Conservation (phyloP, 2,888 invertebrate species). For the Rotaria sp. region DNA sequence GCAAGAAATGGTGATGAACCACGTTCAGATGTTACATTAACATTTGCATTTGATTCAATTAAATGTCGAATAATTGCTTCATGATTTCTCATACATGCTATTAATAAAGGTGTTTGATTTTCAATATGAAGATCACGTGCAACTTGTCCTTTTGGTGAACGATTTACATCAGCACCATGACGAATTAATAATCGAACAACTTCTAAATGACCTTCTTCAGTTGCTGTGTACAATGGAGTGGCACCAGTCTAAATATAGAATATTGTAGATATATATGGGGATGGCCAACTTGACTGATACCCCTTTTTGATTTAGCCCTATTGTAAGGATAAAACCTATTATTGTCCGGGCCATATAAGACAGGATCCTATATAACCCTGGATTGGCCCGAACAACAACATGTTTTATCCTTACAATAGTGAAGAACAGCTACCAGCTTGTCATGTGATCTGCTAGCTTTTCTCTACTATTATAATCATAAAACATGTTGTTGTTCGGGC, state of each 20-base stretch:
- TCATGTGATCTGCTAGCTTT: too few relatives aligned
- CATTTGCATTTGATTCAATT: conserved; percentile 35
- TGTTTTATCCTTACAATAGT: too few relatives aligned
- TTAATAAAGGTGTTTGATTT: conserved; percentile 38
- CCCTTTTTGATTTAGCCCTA: too few relatives aligned
- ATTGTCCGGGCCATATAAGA: too few relatives aligned
- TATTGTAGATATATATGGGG: too few relatives aligned
- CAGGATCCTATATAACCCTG: too few relatives aligned
- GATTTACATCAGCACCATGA: conserved; percentile 34
- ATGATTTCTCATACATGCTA: conserved; percentile 41
- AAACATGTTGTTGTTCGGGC: too few relatives aligned
- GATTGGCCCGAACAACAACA: too few relatives aligned
- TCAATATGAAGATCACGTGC: conserved; percentile 38
- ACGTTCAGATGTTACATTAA: conserved; percentile 37
- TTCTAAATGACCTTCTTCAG: conserved; percentile 40
- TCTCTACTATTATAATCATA: too few relatives aligned
- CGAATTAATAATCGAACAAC: conserved; percentile 35
- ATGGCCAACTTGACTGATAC: too few relatives aligned
- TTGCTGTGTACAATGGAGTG: conserved; percentile 40
- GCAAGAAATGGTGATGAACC: conserved; percentile 40
- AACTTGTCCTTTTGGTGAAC: conserved; percentile 31
- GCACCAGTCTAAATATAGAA: conserved; percentile 31
- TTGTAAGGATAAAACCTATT: too few relatives aligned
- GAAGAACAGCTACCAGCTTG: too few relatives aligned
- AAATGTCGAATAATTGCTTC: conserved; percentile 36